A percentile compares a stretch with the other conserved stretches of the same genome.
These are phyloP conservation scores for Falco naumanni DNA, from an alignment of 2,797 vertebrate species.

Conservation along the genomic window DNA sequence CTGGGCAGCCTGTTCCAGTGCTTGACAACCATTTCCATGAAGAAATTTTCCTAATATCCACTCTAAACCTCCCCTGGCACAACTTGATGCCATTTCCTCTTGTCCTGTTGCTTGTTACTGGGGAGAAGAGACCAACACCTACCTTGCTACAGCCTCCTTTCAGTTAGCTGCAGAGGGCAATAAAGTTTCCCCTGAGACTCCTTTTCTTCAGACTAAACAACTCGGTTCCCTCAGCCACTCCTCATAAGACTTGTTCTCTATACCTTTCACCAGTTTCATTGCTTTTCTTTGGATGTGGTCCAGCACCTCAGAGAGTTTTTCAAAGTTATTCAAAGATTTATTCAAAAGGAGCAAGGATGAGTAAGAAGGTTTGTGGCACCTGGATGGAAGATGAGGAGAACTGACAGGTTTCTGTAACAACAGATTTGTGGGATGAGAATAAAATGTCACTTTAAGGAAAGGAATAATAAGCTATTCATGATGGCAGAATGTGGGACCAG, in stretches of 20 bases:
- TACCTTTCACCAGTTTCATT: not conserved
- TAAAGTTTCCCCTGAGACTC: not conserved
- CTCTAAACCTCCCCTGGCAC: not conserved
- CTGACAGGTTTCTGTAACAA: not conserved
- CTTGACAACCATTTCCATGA: not conserved
- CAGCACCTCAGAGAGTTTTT: not conserved
- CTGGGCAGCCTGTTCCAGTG: not conserved
- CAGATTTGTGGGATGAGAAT: not conserved
- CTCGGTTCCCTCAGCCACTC: not conserved
- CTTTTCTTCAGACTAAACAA: not conserved
- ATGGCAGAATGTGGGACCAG: not conserved
- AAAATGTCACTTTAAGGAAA: not conserved
- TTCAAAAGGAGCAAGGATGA: not conserved
- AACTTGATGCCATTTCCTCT: not conserved
- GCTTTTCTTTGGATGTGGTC: not conserved
- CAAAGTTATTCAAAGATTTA: not conserved
- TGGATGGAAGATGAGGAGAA: not conserved
- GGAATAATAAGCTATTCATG: not conserved
- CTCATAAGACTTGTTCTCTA: not conserved
- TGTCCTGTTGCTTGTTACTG: no score
- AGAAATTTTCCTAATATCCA: not conserved
- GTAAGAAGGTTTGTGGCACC: not conserved
- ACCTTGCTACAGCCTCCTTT: not conserved
- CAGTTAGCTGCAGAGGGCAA: not conserved
- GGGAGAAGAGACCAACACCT: not conserved